Base-by-base conservation (phyloP, 2,113 vertebrate genomes). In the Aplodontia rufa region DNA sequence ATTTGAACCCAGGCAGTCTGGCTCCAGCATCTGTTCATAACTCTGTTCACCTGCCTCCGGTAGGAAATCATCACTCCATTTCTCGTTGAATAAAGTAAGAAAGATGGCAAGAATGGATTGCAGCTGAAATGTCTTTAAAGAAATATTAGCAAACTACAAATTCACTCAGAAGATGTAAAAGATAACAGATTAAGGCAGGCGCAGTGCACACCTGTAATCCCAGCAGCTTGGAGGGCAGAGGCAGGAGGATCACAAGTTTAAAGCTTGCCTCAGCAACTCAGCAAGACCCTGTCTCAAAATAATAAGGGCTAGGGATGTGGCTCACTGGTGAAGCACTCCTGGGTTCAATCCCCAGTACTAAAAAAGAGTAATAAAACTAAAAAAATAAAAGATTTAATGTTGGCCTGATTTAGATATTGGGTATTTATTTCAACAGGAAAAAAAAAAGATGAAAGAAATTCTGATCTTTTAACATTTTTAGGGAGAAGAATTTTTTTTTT, bases 371-470 rank as follows among this genome's bases (percentile, higher is more conserved):
- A 51, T 51, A 51, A 51, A 51, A 51, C 12, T 51, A 12, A 68
- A 95, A 79, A 32, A 87, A 37, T 49, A 90, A 40, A 40, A 55
- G 26, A 81, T 66, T 86, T 91, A 53, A 92, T 58, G 69, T 79
- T 53, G 19, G 5, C 45, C 79, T 53, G 88, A 72, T 89, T 85
- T 28, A 60, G 37, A 95, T 42, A 64, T 0, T 64, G 49, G 12
- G 17, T 26, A 37, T 71, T 45, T 68, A 88, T 66, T 74, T 83
- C 35, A 72, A 83, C 5, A 86, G 22, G 58, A 11, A n/a, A 35
- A 17, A n/a, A 17, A 22, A 22, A 51, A n/a, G 53, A 11, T 9
- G 10, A 42, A 30, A 55, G 1, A 24, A 62, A 64, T 58, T 20
- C 30, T 62, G 32, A 30, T 93, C 10, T 78, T 79, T 58, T 35